Evolutionary conservation across 2,113 vertebrate genomes (phyloP), one percentile per base, ranked within the genome.

Genomic region (Boleophthalmus pectinirostris): DNA sequence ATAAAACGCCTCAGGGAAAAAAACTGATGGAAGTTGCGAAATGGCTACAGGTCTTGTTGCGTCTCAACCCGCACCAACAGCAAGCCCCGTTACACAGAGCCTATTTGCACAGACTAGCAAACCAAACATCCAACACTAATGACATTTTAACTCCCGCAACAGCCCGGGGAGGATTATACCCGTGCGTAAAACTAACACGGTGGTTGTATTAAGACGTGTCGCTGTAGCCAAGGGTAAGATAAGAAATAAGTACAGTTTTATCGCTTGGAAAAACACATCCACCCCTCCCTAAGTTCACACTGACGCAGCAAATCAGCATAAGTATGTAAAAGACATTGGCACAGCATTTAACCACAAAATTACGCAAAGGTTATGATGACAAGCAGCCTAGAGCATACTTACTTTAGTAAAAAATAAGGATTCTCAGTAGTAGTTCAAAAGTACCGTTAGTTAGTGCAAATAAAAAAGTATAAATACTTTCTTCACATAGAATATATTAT

Each of bases 381-480:
- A 64, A 18, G 16, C 13, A 67, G 5, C 14, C 57, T 25, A 23
- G 23, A 25, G 23, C 60, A 20, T 92, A 93, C 92, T 94, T 91
- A 94, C 93, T 75, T 87, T 68, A 63, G 79, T 83, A 89, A 77
- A 86, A 88, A 84, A 84, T 74, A 80, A 82, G 82, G 82, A 82
- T 84, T 90, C 88, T 93, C 91, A 92, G 92, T 91, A 92, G 92
- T 92, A 92, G 91, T 92, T 92, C 65, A 90, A 77, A 85, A 92
- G 92, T 91, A 92, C 88, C 83, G 87, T 91, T 90, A 86, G 85
- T 90, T 93, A 93, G 93, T 94, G 93, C 92, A 94, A 93, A 93
- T 91, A 92, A 85, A 90, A 91, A 89, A 80, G 87, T 91, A 93
- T 87, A 92, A 92, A 93, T 90, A 93, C 82, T 93, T 87, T 92